Evolutionary conservation across 2,797 vertebrate species (phyloP).

Genomic region (Rhabdomys pumilio): DNA sequence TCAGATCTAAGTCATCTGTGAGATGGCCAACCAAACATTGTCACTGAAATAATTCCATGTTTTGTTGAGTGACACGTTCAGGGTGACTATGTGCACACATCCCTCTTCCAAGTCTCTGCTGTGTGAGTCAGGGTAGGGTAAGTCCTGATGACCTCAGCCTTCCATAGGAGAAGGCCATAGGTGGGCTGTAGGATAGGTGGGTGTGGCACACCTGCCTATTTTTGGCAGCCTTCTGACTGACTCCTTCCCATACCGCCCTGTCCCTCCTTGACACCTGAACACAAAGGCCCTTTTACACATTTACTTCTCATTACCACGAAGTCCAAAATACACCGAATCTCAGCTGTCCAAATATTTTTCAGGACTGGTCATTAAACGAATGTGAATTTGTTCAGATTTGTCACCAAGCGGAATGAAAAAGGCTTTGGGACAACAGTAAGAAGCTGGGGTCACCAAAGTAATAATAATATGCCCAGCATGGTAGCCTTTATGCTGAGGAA

Average conservation of each 20-base stretch:
- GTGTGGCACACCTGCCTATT: too few species aligned
- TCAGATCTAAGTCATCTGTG: neutral
- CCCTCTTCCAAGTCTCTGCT: neutral
- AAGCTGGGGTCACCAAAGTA: neutral
- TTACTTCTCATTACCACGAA: constrained; percentile 17
- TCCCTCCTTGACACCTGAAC: neutral
- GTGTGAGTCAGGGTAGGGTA: neutral
- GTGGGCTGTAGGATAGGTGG: too few species aligned
- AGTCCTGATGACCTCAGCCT: neutral
- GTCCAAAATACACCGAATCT: constrained; percentile 50
- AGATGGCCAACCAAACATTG: neutral
- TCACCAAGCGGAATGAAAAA: constrained; percentile 21
- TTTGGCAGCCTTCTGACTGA: neutral
- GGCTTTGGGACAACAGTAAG: neutral
- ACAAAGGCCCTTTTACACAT: neutral
- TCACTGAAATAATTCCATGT: neutral
- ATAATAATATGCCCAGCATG: neutral
- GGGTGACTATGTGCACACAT: neutral
- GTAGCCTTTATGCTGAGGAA: neutral
- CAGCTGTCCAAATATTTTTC: constrained; percentile 77
- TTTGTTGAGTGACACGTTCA: neutral
- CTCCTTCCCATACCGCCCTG: neutral
- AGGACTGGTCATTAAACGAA: constrained; percentile 53
- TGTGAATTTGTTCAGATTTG: constrained; percentile 53
- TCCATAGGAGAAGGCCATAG: neutral